A percentile compares a stretch with the other conserved stretches of the same genome.
These are phyloP conservation scores for Palythoa grandis DNA, from an alignment of 92 coral and sea anemone species.

Conservation along the genomic window DNA sequence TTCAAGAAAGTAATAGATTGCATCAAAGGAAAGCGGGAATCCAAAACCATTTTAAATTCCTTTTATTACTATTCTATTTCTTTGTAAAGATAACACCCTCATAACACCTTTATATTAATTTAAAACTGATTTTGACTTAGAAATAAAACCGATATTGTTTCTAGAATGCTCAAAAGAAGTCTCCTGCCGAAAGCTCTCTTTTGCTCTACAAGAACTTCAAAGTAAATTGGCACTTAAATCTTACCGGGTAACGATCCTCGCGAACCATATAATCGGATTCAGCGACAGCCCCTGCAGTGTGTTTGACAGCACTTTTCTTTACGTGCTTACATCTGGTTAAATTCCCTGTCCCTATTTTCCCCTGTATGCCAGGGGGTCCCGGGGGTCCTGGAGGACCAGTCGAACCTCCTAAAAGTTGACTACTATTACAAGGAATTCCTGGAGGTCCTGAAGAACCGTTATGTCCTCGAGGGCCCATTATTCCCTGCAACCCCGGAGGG, in stretches of 20 bases:
- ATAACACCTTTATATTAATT: too few species aligned
- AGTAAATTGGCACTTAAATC: too few species aligned
- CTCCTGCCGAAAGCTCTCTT: not conserved
- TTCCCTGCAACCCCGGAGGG: constrained; percentile 47
- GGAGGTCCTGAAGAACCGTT: constrained; percentile 55
- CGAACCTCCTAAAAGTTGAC: constrained; percentile 30
- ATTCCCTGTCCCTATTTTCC: constrained; percentile 76
- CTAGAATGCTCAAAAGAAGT: too few species aligned
- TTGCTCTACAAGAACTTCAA: too few species aligned
- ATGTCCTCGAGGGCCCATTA: constrained; percentile 51
- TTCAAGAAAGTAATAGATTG: too few species aligned
- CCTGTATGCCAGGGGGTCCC: constrained; percentile 69
- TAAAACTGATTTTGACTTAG: too few species aligned
- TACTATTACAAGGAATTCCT: constrained; percentile 45
- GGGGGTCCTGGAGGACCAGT: constrained; percentile 46
- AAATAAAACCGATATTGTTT: too few species aligned
- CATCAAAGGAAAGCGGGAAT: too few species aligned
- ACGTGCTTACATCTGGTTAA: constrained; percentile 64
- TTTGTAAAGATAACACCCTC: too few species aligned
- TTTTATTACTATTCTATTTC: too few species aligned
- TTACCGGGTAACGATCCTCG: constrained; percentile 34
- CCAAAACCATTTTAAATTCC: too few species aligned
- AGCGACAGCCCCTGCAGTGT: constrained; percentile 72
- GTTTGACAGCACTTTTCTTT: constrained; percentile 49
- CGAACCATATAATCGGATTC: constrained; percentile 23